Percentiles rank a stretch among this genome's conserved stretches.
Conservation (phyloP, 2,888 invertebrate species). For the Lasioglossum calceatum region DNA sequence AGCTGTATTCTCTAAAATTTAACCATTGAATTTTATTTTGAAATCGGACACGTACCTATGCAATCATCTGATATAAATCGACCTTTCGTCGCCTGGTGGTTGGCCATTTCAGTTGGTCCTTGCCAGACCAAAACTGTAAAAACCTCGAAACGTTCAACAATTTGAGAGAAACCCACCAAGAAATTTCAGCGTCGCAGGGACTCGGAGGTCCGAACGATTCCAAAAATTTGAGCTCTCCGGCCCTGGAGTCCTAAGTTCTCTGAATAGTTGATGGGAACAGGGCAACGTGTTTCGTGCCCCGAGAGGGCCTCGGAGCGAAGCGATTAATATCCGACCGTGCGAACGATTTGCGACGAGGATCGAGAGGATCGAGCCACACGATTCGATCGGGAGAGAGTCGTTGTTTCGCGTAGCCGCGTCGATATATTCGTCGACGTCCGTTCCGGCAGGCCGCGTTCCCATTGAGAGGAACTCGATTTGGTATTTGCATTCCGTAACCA, state of each 20-base stretch:
- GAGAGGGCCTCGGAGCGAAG: background rate
- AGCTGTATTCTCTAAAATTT: no score
- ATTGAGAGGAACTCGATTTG: slow-evolving; percentile 38
- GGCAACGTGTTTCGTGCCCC: background rate
- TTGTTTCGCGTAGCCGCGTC: slow-evolving; percentile 22
- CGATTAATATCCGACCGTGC: background rate
- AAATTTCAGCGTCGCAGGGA: background rate
- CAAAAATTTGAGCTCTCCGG: background rate
- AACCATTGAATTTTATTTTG: no score
- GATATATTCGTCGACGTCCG: slow-evolving; percentile 30
- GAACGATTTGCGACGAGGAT: background rate
- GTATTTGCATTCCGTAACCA: slow-evolving; percentile 58
- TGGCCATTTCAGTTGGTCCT: no score
- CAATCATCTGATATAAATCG: no score
- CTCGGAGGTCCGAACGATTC: background rate
- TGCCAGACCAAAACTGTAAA: no score
- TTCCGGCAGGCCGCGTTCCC: slow-evolving; percentile 18
- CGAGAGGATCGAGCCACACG: background rate
- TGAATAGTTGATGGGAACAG: background rate
- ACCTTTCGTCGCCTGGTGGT: no score
- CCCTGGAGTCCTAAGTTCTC: background rate
- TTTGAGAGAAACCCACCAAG: no score
- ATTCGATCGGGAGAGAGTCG: slow-evolving; percentile 7
- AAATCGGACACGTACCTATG: no score
- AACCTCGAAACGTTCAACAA: no score